phyloP scores from a whole-genome alignment of 2,113 vertebrate species.

The Lontra canadensis region DNA sequence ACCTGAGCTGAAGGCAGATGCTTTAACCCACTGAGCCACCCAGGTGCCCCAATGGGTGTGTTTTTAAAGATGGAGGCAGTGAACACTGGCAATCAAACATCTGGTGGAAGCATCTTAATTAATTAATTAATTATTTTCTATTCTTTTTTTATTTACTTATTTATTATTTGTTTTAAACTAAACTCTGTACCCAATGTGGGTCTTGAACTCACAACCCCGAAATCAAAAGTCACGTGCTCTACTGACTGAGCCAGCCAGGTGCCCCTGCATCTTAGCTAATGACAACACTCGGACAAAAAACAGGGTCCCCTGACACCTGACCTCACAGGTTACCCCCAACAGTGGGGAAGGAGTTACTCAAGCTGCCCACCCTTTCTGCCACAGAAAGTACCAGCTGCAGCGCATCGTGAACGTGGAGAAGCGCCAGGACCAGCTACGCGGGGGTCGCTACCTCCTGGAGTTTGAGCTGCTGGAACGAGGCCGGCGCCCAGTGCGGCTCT shows the following conservation, averaged over 20 bases:
- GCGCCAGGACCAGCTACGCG: conserved; percentile 86
- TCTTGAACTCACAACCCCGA: background rate
- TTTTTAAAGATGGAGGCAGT: background rate
- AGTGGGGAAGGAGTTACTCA: background rate
- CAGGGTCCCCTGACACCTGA: background rate
- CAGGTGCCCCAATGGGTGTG: background rate
- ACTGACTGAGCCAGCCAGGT: background rate
- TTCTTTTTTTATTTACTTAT: background rate
- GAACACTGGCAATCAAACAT: background rate
- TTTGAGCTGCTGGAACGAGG: conserved; percentile 88
- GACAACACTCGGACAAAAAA: background rate
- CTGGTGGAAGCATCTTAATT: background rate
- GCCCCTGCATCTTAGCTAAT: background rate
- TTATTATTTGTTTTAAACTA: background rate
- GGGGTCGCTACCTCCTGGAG: conserved; percentile 94
- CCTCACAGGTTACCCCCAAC: background rate
- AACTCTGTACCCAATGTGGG: background rate
- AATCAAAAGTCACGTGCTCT: background rate
- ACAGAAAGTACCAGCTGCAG: conserved; percentile 89
- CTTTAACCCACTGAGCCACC: too few relatives aligned
- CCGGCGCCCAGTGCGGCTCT: conserved; percentile 85
- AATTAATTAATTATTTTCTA: background rate
- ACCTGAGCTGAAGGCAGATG: too few relatives aligned
- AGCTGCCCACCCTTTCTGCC: background rate
- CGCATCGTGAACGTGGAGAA: conserved; percentile 92